These are phyloP conservation scores for Hemiscyllium ocellatum DNA, from an alignment of 2,113 vertebrate genomes.

Conservation along the genomic window DNA sequence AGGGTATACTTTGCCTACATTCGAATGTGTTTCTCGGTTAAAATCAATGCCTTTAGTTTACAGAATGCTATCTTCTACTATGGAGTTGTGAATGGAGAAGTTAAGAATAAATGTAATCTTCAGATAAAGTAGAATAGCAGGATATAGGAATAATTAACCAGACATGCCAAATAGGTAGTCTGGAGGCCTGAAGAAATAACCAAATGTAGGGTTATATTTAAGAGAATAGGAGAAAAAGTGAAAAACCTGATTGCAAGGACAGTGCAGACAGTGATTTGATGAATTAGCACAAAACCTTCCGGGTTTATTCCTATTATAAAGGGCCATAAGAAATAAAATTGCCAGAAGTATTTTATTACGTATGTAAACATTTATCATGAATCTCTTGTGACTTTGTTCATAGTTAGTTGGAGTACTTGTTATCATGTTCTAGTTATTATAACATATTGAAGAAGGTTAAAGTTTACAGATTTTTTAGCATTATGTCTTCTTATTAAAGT, in stretches of 20 bases:
- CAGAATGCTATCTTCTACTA: background rate
- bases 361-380: background rate
- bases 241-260: background rate
- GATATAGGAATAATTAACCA: background rate
- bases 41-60: background rate
- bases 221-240: background rate
- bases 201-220: background rate
- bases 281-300: background rate
- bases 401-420: too few relatives aligned
- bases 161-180: background rate
- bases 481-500: background rate
- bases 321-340: background rate
- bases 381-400: background rate
- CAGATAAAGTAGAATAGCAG: background rate
- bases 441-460: background rate
- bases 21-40: background rate
- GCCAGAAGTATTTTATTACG: background rate
- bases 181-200: background rate
- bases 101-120: background rate
- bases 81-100: background rate
- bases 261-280: background rate
- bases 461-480: too few relatives aligned
- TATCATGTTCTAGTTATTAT: background rate
- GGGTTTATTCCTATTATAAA: background rate
- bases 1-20: background rate